Base-by-base conservation (phyloP, 2,888 invertebrate species). In the Limenitis camilla region DNA sequence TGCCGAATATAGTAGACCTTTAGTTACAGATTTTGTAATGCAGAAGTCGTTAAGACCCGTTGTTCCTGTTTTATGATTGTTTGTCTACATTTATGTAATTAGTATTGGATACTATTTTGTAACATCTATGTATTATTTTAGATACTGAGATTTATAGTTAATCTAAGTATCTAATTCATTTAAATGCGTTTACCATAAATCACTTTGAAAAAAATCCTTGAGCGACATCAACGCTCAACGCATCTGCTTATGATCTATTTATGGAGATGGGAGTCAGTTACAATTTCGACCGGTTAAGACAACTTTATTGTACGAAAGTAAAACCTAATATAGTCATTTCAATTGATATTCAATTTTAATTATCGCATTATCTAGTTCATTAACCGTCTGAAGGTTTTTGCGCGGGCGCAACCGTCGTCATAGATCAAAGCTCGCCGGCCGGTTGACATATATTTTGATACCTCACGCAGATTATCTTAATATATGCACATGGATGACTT, bases 401-500 rank as follows among this genome's bases (percentile, higher is more conserved):
- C 49, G 38, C 50, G 32, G 45, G 45, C 39, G 39, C 43, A 49
- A 30, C 44, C 44, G 44, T 45, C 56, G 56, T 56, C 62, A 55
- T 42, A 46, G 56, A 84, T 85, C 80, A 85, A 84, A 84, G 77
- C 66, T 61, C 62, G 70, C 70, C 79, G 79, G 81, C 67, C 49
- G 65, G 73, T 78, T 81, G 83, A 85, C 83, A 81, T 76, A 79
- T 81, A 83, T 82, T 81, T 78, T 80, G 78, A 81, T 83, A 82
- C 72, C 76, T 76, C 67, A 72, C 76, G 62, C 69, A 75, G 75
- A 82, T 81, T 77, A 79, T 76, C 72, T 77, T 78, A 81, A 78
- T 81, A 60, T 80, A 81, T 83, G 73, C 84, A 80, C 84, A 80
- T 66, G 78, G 78, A 79, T 79, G 79, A 76, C 76, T 84, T 81